Conservation (phyloP, 2,113 vertebrate genomes). For the Cyprinodon variegatus region DNA sequence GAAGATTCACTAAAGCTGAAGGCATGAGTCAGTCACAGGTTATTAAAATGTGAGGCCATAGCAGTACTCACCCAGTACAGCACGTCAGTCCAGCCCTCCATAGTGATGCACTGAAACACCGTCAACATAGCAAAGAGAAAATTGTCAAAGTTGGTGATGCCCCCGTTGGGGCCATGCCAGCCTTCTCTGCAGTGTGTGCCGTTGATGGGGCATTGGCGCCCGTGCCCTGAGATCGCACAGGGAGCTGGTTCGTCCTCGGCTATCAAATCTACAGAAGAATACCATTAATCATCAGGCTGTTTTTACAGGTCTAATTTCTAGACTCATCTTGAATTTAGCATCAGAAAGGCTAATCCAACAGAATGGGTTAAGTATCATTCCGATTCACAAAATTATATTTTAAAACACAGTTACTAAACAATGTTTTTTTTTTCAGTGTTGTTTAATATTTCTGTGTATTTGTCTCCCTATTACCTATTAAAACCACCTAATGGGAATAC, state of each 20-base stretch:
- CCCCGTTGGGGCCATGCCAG: constrained; percentile 95
- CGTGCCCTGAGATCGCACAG: constrained; percentile 96
- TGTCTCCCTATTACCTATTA: neutral
- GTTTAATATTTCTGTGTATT: neutral
- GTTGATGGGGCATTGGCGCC: constrained; percentile 91
- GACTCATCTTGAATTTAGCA: neutral
- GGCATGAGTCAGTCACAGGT: constrained; percentile 42
- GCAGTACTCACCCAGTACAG: constrained; percentile 91
- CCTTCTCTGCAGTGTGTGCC: constrained; percentile 93
- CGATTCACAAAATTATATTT: neutral
- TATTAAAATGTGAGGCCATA: constrained; percentile 7
- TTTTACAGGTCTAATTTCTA: neutral
- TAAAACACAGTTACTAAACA: neutral
- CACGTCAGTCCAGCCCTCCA: constrained; percentile 99
- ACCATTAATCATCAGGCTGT: neutral
- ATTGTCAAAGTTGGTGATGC: constrained; percentile 99
- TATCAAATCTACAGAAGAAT: constrained; percentile 78
- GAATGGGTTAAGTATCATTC: neutral
- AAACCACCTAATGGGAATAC: neutral
- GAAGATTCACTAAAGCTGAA: constrained; percentile 29
- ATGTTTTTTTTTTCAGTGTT: no score
- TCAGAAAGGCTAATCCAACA: neutral
- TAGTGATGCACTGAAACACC: constrained; percentile 99
- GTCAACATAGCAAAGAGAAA: constrained; percentile 99
- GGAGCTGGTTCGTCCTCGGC: constrained; percentile 95